Evolutionary conservation across 2,888 invertebrate species (phyloP), one percentile per base, ranked within the genome.

Genomic region (Ennomos fuscantarius): DNA sequence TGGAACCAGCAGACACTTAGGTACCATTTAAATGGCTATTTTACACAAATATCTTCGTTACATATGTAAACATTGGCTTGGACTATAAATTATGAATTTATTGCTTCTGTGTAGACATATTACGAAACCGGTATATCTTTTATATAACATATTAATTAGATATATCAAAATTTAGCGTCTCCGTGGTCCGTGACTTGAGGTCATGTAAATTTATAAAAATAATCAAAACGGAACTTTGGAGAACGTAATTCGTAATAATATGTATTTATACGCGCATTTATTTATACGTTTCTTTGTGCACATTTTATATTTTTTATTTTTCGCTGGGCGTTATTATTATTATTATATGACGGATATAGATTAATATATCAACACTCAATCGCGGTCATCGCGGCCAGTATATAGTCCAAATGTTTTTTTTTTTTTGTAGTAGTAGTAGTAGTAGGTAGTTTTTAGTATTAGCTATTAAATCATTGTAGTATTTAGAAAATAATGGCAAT

Each of bases 201-300:
- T 70, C 72, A 70, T 72, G 63, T 66, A 71, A 72, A 67, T 70
- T 65, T 59, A 59, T 70, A 66, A 68, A 67, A 65, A 70, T 67
- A 68, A 68, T 68, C 58, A 65, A 69, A 75, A 73, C 70, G 69
- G 70, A 74, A 71, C 73, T 65, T 57, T 43, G 43, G 43, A 60
- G 52, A 56, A 42, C 52, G 44, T 49, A 49, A 31, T 34, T 41
- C 12, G 48, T 59, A 42, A 55, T 56, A 54, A 46, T 33, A 24
- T 49, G 46, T 36, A 15, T 49, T 15, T n/a, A n/a, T n/a, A n/a
- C n/a, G n/a, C n/a, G n/a, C n/a, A n/a, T n/a, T n/a, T n/a, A n/a
- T n/a, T n/a, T n/a, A n/a, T n/a, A n/a, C n/a, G n/a, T n/a, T n/a
- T n/a, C n/a, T n/a, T n/a, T 50, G 49, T 55, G 49, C 45, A 53